These are phyloP conservation scores for Threskiornis aethiopicus DNA, from an alignment of 2,797 vertebrate species.

Conservation along the genomic window DNA sequence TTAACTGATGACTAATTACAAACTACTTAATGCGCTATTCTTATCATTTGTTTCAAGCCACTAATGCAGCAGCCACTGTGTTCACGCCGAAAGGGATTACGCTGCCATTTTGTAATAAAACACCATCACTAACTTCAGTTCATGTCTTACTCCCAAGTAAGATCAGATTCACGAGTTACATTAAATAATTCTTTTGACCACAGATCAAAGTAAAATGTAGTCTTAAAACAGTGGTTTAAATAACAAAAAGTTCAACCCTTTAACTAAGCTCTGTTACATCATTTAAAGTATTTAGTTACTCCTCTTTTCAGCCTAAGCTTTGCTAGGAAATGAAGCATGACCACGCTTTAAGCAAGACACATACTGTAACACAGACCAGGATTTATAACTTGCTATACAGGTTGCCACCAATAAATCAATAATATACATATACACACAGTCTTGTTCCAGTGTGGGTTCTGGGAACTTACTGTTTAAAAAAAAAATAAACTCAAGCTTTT, in stretches of 20 bases:
- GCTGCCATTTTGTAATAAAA: background rate
- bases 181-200: background rate
- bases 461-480: background rate
- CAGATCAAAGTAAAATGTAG: background rate
- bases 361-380: background rate
- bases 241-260: background rate
- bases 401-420: slow-evolving; percentile 41
- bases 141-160: background rate
- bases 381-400: slow-evolving; percentile 12
- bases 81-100: background rate
- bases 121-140: background rate
- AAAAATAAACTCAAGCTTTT: background rate
- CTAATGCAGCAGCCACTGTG: background rate
- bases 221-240: background rate
- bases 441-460: background rate
- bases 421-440: background rate
- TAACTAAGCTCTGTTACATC: background rate
- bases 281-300: slow-evolving; percentile 14
- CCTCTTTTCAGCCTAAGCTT: background rate
- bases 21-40: background rate
- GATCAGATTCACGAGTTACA: background rate
- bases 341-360: background rate
- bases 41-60: background rate
- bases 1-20: background rate
- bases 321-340: slow-evolving; percentile 16